These are phyloP conservation scores for Papilio helenus DNA, from an alignment of 1,140 invertebrate species.

Conservation along the genomic window DNA sequence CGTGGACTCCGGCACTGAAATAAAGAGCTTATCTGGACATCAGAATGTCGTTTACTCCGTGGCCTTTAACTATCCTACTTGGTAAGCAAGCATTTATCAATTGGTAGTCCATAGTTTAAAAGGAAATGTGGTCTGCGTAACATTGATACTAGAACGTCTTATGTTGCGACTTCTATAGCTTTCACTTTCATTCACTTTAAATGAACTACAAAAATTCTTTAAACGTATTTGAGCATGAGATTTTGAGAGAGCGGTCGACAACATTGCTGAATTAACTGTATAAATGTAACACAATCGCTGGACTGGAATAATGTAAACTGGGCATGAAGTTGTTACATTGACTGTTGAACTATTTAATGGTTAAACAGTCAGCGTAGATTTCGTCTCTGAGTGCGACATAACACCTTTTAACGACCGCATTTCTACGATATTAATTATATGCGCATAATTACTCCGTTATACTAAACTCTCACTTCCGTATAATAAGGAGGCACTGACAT, in stretches of 20 bases:
- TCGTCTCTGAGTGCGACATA: background rate
- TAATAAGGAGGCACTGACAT: conserved; percentile 1
- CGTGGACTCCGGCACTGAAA: conserved; percentile 87
- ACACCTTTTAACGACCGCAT: background rate
- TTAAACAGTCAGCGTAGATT: background rate
- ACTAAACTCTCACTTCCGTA: background rate
- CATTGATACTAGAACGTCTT: background rate
- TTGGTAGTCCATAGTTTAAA: background rate
- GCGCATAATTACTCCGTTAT: background rate
- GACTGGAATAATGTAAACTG: too few species aligned
- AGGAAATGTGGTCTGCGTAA: background rate
- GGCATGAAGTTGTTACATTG: too few species aligned
- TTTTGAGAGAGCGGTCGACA: too few species aligned
- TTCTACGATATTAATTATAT: background rate
- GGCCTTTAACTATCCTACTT: conserved; percentile 89
- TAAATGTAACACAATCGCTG: too few species aligned
- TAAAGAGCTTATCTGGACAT: conserved; percentile 88
- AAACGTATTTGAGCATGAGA: background rate
- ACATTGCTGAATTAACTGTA: too few species aligned
- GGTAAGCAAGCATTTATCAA: conserved; percentile 80
- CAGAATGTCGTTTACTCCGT: conserved; percentile 92
- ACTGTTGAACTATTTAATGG: background rate
- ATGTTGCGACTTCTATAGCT: background rate
- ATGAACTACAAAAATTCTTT: background rate
- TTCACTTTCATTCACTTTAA: conserved; percentile 5